Base-by-base conservation (phyloP, 1,140 invertebrate genomes). In the Drosophila orosa region DNA sequence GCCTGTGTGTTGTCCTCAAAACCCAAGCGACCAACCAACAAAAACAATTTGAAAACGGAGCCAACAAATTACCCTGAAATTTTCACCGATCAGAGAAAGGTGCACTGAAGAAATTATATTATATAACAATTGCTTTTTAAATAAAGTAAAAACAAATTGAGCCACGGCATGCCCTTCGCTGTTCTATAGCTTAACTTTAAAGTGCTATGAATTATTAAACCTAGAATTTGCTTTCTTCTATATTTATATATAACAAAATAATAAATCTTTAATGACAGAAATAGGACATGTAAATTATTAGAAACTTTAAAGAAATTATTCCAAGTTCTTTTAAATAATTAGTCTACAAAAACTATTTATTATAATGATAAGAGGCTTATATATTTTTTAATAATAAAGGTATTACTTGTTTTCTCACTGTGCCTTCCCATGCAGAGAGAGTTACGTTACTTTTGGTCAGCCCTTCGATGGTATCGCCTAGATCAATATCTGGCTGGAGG, bases 1-100 rank as follows among this genome's bases (percentile, higher is more conserved):
- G 55, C 15, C 56, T 44, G 56, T 54, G n/a, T 35, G 31, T 54
- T 24, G 50, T 29, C 61, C 60, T 27, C 22, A 37, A 75, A 74
- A 45, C 44, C 68, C 50, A 35, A 35, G 17, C 27, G 25, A 35
- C 35, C 42, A n/a, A 35, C 42, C 27, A 68, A 48, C 52, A 69
- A 62, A 61, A 54, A 72, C 31, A 72, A 62, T 48, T 54, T 39
- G 37, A 35, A 40, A 83, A 78, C 56, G 69, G 17, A 37, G 40
- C 52, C 82, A 85, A 85, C 83, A 87, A 87, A 87, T 89, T 87
- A 87, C 72, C 84, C 84, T 89, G 79, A 87, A 83, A 87, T 89
- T 82, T 86, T 59, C 66, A 71, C 13, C 17, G 65, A 72, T 59
- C 58, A 61, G 27, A 58, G 65, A 27, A 78, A 52, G 33, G 17